Conservation (phyloP, 2,888 invertebrate species). For the Napeogenes inachia region DNA sequence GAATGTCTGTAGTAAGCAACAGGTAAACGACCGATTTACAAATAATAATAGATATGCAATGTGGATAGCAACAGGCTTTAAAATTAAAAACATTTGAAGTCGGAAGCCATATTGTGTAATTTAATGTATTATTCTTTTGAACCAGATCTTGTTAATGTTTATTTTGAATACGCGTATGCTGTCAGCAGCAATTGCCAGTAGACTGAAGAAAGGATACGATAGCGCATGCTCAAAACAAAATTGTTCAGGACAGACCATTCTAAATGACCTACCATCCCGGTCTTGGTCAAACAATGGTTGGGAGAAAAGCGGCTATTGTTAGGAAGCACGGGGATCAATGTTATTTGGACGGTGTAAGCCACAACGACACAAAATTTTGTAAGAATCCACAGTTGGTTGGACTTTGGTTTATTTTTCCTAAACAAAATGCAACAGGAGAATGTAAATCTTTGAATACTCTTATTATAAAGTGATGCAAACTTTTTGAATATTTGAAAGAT, state of each 20-base stretch:
- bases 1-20: constrained; percentile 32
- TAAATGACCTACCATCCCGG: constrained; percentile 40
- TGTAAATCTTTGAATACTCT: too few relatives aligned
- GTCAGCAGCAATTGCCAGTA: constrained; percentile 9
- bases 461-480: too few relatives aligned
- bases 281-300: constrained; percentile 17
- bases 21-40: constrained; percentile 45
- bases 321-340: constrained; percentile 33
- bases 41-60: constrained; percentile 13
- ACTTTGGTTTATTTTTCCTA: constrained; percentile 32
- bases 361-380: constrained; percentile 41
- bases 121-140: not conserved
- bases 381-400: constrained; percentile 70
- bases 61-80: constrained; percentile 20
- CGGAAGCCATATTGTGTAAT: constrained; percentile 7
- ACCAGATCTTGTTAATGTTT: not conserved
- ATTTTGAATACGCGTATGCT: constrained; percentile 12
- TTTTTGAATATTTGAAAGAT: too few relatives aligned
- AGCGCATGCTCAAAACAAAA: constrained; percentile 61
- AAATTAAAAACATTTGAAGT: not conserved
- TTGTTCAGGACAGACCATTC: constrained; percentile 42
- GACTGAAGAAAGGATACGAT: constrained; percentile 34
- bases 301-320: constrained; percentile 22
- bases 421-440: too few relatives aligned
- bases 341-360: constrained; percentile 37